Evolutionary conservation across 64 coral and sea anemone species (phyloP).

Genomic region (Hydrozoanthus tunicans): DNA sequence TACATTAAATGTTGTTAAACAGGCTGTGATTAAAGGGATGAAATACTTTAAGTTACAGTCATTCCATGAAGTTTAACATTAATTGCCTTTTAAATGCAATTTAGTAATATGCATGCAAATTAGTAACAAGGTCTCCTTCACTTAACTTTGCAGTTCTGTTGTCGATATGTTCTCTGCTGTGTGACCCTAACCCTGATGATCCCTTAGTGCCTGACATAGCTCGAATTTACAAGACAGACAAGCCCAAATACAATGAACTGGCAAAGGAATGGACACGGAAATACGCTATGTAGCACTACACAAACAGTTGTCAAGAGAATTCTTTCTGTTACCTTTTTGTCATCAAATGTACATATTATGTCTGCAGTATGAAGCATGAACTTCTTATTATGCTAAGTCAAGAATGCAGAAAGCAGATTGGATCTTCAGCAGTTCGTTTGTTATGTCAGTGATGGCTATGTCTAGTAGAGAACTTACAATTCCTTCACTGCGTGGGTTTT

Average conservation of each 20-base stretch:
- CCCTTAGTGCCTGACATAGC: conserved; percentile 39
- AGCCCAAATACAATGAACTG: conserved; percentile 16
- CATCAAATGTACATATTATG: conserved; percentile 33
- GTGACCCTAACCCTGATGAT: conserved; percentile 39
- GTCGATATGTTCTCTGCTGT: conserved; percentile 54
- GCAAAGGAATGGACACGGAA: conserved; percentile 37
- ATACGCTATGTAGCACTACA: conserved; percentile 35
- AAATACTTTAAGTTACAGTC: neutral
- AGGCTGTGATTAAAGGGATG: too few species aligned
- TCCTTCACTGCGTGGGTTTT: too few species aligned
- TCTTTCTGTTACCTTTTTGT: conserved; percentile 16
- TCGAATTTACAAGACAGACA: conserved; percentile 50
- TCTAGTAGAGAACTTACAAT: too few species aligned
- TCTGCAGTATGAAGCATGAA: neutral
- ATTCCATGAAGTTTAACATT: neutral
- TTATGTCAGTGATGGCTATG: neutral
- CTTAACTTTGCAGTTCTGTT: conserved; percentile 42
- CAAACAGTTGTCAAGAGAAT: conserved; percentile 1
- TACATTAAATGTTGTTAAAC: too few species aligned
- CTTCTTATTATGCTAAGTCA: neutral
- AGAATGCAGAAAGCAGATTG: conserved; percentile 2
- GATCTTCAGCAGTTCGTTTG: neutral
- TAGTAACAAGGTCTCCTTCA: conserved; percentile 1
- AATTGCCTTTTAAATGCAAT: neutral
- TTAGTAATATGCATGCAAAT: neutral